Evolutionary conservation across 2,113 vertebrate species (phyloP).

Genomic region (Lepisosteus osseus): DNA sequence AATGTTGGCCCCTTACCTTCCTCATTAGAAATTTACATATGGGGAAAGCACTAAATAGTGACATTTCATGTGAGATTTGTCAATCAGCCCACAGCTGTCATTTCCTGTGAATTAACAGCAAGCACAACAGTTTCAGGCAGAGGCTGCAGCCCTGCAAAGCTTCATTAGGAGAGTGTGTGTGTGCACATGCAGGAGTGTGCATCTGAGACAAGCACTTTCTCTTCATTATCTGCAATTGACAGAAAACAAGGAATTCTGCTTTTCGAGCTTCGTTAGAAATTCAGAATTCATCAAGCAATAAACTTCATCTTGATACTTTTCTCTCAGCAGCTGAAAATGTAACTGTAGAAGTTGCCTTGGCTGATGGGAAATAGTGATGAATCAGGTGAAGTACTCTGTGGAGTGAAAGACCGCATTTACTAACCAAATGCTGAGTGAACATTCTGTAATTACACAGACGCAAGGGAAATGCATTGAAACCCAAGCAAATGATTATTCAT

Average conservation of each 20-base stretch:
- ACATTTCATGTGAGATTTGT: not conserved
- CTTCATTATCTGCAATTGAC: too few species aligned
- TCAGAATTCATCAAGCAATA: too few species aligned
- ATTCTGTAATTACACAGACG: not conserved
- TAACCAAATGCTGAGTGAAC: constrained; percentile 1
- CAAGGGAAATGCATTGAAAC: not conserved
- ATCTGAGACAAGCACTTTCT: too few species aligned
- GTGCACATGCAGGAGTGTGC: not conserved
- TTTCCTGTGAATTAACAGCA: constrained; percentile 1
- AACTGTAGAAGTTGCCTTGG: not conserved
- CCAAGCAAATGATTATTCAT: not conserved
- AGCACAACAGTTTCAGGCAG: too few species aligned
- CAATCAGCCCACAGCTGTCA: not conserved
- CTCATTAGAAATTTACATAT: too few species aligned
- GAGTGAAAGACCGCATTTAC: not conserved
- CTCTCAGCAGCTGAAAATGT: too few species aligned
- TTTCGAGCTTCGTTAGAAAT: too few species aligned
- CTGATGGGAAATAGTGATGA: constrained; percentile 2
- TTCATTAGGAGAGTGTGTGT: not conserved
- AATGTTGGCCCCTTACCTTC: too few species aligned
- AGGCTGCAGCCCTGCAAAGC: not conserved
- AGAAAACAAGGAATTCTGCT: too few species aligned
- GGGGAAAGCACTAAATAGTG: not conserved
- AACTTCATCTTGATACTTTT: too few species aligned
- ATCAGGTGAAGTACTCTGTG: not conserved